phyloP scores from a whole-genome alignment of 2,888 invertebrate genomes.

The Agriopis leucophaearia region DNA sequence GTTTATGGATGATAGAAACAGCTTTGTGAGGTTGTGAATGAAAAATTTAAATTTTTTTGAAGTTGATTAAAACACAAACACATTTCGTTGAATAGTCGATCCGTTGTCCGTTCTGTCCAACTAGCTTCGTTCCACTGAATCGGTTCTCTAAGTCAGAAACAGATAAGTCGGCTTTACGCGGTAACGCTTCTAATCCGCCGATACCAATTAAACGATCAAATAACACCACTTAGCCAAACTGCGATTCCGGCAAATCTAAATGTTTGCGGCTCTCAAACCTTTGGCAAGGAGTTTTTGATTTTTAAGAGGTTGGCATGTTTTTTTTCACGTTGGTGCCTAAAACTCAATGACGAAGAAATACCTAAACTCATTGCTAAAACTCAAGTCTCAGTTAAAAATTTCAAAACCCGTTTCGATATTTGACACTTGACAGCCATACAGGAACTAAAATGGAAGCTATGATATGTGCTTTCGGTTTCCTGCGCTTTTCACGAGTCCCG shows the following conservation, averaged over 20 bases:
- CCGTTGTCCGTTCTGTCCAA: constrained; percentile 5
- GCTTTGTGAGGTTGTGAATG: not conserved
- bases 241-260: constrained; percentile 65
- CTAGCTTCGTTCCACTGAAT: constrained; percentile 31
- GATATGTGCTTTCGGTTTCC: constrained; percentile 17
- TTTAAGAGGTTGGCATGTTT: too few species aligned
- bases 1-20: not conserved
- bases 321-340: not conserved
- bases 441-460: constrained; percentile 18
- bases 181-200: constrained; percentile 74
- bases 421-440: too few species aligned
- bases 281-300: constrained; percentile 11
- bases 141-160: constrained; percentile 20
- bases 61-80: too few species aligned
- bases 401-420: too few species aligned
- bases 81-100: too few species aligned
- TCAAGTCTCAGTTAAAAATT: too few species aligned
- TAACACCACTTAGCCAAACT: constrained; percentile 77
- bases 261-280: constrained; percentile 61
- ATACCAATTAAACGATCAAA: constrained; percentile 75
- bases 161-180: constrained; percentile 51
- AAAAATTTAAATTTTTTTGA: too few species aligned
- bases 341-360: too few species aligned
- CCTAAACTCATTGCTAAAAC: too few species aligned
- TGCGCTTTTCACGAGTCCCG: constrained; percentile 2